phyloP scores from a whole-genome alignment of 2,888 invertebrate genomes.

The Lypha dubia region DNA sequence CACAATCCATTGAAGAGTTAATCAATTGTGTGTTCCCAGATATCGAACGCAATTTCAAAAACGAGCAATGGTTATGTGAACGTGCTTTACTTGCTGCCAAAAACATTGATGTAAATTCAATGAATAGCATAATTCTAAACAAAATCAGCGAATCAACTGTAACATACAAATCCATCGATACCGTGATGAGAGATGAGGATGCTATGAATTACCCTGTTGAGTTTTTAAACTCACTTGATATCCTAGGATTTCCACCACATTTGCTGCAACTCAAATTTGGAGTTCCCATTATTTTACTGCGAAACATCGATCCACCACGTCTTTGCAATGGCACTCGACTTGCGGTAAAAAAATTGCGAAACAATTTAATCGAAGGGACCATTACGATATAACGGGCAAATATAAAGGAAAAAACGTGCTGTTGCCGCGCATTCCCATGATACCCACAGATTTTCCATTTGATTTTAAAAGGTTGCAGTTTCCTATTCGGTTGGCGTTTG shows the following conservation, averaged over 20 bases:
- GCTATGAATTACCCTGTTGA: slow-evolving; percentile 5
- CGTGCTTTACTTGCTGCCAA: too few relatives aligned
- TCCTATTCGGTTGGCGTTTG: not conserved
- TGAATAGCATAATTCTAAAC: not conserved
- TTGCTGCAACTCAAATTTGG: not conserved
- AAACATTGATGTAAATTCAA: not conserved
- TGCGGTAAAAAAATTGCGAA: not conserved
- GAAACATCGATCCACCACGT: not conserved
- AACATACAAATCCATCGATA: not conserved
- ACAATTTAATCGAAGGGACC: slow-evolving; percentile 3
- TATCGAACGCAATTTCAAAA: slow-evolving; percentile 26
- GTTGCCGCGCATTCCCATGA: not conserved
- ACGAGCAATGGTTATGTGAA: slow-evolving; percentile 28
- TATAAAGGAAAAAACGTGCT: slow-evolving; percentile 12
- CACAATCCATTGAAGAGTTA: slow-evolving; percentile 3
- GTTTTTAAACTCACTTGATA: not conserved
- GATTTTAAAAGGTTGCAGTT: too few relatives aligned
- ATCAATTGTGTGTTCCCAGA: slow-evolving; percentile 15
- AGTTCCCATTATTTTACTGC: not conserved
- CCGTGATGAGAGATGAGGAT: not conserved
- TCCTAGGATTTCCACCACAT: not conserved
- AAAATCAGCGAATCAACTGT: not conserved
- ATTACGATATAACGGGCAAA: slow-evolving; percentile 2
- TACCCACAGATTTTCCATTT: not conserved
- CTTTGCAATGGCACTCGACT: not conserved